Evolutionary conservation across 1,140 invertebrate species (phyloP), one percentile per base, ranked within the genome.

Genomic region (Lepidurus arcticus): DNA sequence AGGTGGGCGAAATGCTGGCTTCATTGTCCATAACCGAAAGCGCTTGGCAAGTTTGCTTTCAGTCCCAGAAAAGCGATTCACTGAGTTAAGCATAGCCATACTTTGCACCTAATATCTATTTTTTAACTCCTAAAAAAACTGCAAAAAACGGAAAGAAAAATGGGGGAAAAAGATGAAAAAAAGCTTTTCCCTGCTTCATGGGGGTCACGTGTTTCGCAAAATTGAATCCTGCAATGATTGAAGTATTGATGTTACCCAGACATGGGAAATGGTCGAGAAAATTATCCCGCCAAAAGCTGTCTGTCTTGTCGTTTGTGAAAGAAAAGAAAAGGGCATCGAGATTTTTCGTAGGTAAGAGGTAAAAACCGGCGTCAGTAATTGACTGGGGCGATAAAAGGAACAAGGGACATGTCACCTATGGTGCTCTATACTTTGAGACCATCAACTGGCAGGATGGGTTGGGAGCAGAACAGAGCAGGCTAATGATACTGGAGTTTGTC

Each of bases 351-450:
- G 53, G 53, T 21, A 65, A n/a, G 53, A 21, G 21, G 53, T 13
- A n/a, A 65, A 65, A 65, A 65, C 16, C n/a, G 21, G 53, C 21
- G 16, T 13, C 53, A 13, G 21, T 65, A 65, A 65, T 65, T 65
- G 53, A 65, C 53, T 65, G 53, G 47, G 47, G 53, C 53, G 53
- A 65, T 65, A 65, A 65, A 21, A 65, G 53, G 16, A 65, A 65
- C 53, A 65, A 65, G 53, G 53, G 53, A 65, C 53, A 65, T 65
- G 53, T 65, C 53, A 65, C 53, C 53, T 65, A n/a, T 21, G 53
- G 53, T 65, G 53, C 21, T 21, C 53, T 65, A 65, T 65, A 65
- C 53, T 65, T 65, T 65, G 53, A 65, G 53, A 16, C 53, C 53
- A 65, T 65, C 53, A 65, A 65, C 16, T 21, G 53, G 53, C 21